These are phyloP conservation scores for Dipodomys spectabilis DNA, from an alignment of 2,113 vertebrate genomes.

Conservation along the genomic window DNA sequence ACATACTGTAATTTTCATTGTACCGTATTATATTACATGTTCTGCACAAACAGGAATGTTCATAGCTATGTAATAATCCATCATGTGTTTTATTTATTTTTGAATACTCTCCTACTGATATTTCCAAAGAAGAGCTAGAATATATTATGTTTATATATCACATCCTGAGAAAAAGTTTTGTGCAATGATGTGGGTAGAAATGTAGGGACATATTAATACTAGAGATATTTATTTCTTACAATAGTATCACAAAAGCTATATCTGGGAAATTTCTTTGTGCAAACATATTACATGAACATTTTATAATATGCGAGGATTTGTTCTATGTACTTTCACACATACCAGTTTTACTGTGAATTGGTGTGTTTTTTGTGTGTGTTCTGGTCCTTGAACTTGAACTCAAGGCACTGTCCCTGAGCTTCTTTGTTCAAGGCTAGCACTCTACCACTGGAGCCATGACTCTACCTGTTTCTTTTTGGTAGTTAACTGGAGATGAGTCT, in stretches of 20 bases:
- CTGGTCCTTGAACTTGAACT: background rate
- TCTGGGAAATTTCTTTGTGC: background rate
- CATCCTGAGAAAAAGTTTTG: conserved; percentile 10
- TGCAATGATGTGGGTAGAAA: background rate
- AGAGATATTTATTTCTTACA: background rate
- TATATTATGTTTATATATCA: background rate
- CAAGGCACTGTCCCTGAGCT: too few species aligned
- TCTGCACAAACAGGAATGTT: background rate
- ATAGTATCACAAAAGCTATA: background rate
- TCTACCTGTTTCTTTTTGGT: too few species aligned
- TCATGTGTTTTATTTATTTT: background rate
- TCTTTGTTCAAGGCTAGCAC: too few species aligned
- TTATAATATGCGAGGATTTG: background rate
- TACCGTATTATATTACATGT: background rate
- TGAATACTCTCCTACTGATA: background rate
- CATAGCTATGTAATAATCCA: background rate
- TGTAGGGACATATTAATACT: conserved; percentile 11
- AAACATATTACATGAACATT: background rate
- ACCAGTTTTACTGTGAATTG: background rate
- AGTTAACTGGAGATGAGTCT: too few species aligned
- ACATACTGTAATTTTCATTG: background rate
- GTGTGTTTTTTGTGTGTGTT: background rate
- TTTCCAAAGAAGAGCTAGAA: background rate
- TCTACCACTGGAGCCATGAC: too few species aligned
- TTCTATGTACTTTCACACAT: background rate